These are phyloP conservation scores for Elymnias hypermnestra DNA, from an alignment of 1,140 invertebrate species.

Conservation along the genomic window DNA sequence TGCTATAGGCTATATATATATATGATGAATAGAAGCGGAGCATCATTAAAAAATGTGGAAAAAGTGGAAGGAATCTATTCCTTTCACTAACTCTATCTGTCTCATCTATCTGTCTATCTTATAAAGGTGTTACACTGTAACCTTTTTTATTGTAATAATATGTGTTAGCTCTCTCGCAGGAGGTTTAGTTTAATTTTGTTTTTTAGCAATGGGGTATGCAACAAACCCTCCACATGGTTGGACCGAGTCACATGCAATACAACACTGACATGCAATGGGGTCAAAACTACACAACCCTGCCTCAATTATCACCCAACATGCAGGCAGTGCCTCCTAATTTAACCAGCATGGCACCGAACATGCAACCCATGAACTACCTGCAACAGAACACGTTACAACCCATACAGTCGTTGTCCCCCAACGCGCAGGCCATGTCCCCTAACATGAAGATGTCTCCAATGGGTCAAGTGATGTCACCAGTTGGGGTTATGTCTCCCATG, in stretches of 20 bases:
- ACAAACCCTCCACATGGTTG: constrained; percentile 17
- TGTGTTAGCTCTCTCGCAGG: too few species aligned
- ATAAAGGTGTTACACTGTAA: too few species aligned
- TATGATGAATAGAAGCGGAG: too few species aligned
- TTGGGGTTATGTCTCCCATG: constrained; percentile 13
- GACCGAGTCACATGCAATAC: constrained; percentile 23
- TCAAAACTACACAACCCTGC: constrained; percentile 18
- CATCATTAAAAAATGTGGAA: too few species aligned
- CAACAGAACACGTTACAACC: constrained; percentile 14
- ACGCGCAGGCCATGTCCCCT: constrained; percentile 18
- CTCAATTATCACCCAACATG: constrained; percentile 18
- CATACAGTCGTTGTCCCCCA: constrained; percentile 15
- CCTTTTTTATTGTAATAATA: too few species aligned
- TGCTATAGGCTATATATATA: too few species aligned
- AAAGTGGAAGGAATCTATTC: too few species aligned
- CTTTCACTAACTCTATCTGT: too few species aligned
- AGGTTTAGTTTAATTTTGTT: too few species aligned
- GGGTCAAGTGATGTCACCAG: constrained; percentile 13
- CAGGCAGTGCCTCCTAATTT: constrained; percentile 15
- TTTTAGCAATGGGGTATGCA: constrained; percentile 28
- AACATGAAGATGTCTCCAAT: constrained; percentile 20
- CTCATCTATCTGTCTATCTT: too few species aligned
- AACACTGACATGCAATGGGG: constrained; percentile 27
- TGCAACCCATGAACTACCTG: constrained; percentile 9
- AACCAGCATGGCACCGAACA: constrained; percentile 3